Evolutionary conservation across 2,888 invertebrate species (phyloP), one percentile per base, ranked within the genome.

Genomic region (Tyria jacobaeae): DNA sequence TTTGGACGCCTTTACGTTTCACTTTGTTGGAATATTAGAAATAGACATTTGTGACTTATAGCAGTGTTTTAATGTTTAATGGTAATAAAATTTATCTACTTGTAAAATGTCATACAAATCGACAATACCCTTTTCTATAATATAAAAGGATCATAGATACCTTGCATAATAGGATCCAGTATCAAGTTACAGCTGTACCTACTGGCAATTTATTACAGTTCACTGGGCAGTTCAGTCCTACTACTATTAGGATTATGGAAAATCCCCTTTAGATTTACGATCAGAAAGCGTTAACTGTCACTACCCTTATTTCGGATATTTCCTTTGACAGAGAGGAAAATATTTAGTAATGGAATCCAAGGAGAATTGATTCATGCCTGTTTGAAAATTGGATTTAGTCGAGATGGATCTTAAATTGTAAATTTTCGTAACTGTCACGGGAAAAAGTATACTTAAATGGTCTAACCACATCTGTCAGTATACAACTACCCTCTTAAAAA

Each of bases 211-310:
- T 59, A 60, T 60, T 51, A 48, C 50, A 58, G 51, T 53, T 57
- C 58, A 60, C 35, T 63, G 62, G 52, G 27, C 48, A 56, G 31
- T 55, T 21, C 55, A 60, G 50, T 57, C 61, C n/a, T n/a, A 49
- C 65, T 58, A 55, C 60, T 62, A 56, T 57, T 52, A 48, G 25
- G 55, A 57, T 64, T 60, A 59, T 57, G 27, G 57, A 37, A 63
- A 60, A 59, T 53, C 57, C 49, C 6, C 51, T 53, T 39, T 44
- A 52, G 59, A 55, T 66, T 64, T 61, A 63, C 50, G 54, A 47
- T 59, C 53, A 44, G 24, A 51, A 51, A 61, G 48, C 47, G 56
- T 60, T 57, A 34, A 60, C 61, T 53, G 57, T 48, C 35, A 15
- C 47, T 59, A 39, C 27, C 35, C 44, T n/a, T 63, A 47, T 63